Evolutionary conservation across 1,140 invertebrate species (phyloP).

Genomic region (Drosophila lacertosa): DNA sequence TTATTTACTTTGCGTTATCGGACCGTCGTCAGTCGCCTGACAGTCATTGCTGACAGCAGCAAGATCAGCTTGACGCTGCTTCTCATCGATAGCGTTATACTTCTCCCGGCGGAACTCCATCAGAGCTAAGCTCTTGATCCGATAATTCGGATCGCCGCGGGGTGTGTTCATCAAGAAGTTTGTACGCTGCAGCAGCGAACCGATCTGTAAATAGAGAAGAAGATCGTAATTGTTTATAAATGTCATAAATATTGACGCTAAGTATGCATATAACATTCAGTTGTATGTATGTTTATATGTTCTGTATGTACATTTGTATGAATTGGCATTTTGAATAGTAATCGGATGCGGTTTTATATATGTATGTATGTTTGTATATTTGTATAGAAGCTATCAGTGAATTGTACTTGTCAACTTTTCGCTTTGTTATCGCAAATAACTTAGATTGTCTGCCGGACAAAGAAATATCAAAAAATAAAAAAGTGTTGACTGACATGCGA

Average conservation of each 20-base stretch:
- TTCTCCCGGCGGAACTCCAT: slow-evolving; percentile 72
- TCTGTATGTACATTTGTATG: too few species aligned
- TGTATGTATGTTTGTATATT: neutral
- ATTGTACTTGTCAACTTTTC: neutral
- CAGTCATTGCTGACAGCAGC: neutral
- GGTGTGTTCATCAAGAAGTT: slow-evolving; percentile 71
- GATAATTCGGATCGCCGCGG: slow-evolving; percentile 53
- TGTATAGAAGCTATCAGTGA: too few species aligned
- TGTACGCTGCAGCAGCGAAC: slow-evolving; percentile 60
- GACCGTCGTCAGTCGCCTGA: slow-evolving; percentile 16
- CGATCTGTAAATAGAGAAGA: slow-evolving; percentile 56
- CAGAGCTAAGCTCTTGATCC: slow-evolving; percentile 55
- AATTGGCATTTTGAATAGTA: neutral
- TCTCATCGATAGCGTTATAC: slow-evolving; percentile 60
- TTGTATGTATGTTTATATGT: too few species aligned
- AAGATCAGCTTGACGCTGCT: slow-evolving; percentile 35
- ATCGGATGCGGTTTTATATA: neutral
- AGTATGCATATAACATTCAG: neutral
- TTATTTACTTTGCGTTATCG: slow-evolving; percentile 51
- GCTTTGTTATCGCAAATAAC: neutral
- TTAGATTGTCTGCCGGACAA: too few species aligned
- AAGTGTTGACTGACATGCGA: neutral
- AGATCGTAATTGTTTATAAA: slow-evolving; percentile 10
- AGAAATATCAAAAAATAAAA: neutral
- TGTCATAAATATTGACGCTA: neutral